phyloP scores from a whole-genome alignment of 2,113 vertebrate genomes.

The Oncorhynchus clarkii region DNA sequence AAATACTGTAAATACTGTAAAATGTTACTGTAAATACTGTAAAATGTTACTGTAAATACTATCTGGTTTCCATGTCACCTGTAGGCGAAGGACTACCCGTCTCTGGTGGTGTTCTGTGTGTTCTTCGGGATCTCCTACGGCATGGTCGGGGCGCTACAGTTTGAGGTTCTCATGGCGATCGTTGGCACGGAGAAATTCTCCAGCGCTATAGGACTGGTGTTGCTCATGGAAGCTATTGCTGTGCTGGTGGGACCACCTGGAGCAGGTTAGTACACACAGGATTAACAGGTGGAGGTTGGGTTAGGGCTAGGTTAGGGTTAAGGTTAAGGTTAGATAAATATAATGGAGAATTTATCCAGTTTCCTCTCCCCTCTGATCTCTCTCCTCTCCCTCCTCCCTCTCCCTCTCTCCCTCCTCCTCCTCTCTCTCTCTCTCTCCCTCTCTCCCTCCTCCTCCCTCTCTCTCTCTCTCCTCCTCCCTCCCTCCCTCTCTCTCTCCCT shows the following conservation, averaged over 20 bases:
- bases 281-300: too few relatives aligned
- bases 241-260: constrained; percentile 91
- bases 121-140: constrained; percentile 98
- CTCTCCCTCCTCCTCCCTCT: background rate
- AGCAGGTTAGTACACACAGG: constrained; percentile 76
- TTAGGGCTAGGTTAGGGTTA: too few relatives aligned
- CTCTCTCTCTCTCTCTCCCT: background rate
- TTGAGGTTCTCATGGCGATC: constrained; percentile 95
- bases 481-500: background rate
- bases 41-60: background rate
- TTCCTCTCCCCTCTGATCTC: too few relatives aligned
- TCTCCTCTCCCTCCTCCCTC: too few relatives aligned
- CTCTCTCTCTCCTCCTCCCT: background rate
- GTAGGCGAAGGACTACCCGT: constrained; percentile 71
- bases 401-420: background rate
- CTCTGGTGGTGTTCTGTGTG: constrained; percentile 87
- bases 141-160: constrained; percentile 97
- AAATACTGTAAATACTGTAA: background rate
- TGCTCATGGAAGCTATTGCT: constrained; percentile 88
- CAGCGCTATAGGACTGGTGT: constrained; percentile 92
- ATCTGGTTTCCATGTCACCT: background rate
- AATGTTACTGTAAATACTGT: too few relatives aligned
- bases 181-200: constrained; percentile 92
- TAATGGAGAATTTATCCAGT: too few relatives aligned
- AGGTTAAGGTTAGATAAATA: too few relatives aligned